phyloP scores from a whole-genome alignment of 2,797 vertebrate genomes.

The Leuciscus waleckii region DNA sequence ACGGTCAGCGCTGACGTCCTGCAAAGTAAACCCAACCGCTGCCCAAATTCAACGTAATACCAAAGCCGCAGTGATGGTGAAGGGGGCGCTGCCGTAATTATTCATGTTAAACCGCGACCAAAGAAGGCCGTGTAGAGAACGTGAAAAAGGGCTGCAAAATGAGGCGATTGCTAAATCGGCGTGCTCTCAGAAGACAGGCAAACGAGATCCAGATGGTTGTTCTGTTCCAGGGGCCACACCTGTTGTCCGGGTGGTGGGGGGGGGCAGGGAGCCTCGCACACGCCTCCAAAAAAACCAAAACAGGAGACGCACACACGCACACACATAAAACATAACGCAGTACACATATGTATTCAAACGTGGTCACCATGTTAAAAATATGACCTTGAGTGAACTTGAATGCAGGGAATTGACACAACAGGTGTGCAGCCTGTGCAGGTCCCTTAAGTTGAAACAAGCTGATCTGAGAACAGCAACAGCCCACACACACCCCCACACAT shows the following conservation, averaged over 20 bases:
- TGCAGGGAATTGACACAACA: conserved; percentile 58
- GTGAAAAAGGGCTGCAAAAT: conserved; percentile 22
- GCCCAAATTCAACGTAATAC: conserved; percentile 36
- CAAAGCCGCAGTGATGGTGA: not conserved
- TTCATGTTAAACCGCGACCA: conserved; percentile 9
- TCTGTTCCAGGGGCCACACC: conserved; percentile 44
- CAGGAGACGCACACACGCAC: conserved; percentile 25
- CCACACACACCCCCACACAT: not conserved
- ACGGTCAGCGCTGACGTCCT: conserved; percentile 1
- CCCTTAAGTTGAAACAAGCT: conserved; percentile 26
- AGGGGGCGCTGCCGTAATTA: conserved; percentile 3
- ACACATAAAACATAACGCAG: conserved; percentile 40
- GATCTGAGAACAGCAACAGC: conserved; percentile 36
- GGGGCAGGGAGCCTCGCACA: no score
- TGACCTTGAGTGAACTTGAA: conserved; percentile 59
- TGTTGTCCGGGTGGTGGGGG: conserved; percentile 44
- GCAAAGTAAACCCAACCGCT: conserved; percentile 31
- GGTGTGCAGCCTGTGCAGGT: conserved; percentile 56
- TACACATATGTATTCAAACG: conserved; percentile 56
- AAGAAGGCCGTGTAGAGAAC: not conserved
- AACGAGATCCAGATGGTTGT: conserved; percentile 46
- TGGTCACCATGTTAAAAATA: conserved; percentile 52
- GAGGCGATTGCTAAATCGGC: conserved; percentile 35
- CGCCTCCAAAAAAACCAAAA: no score
- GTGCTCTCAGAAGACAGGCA: conserved; percentile 31